phyloP scores from a whole-genome alignment of 2,113 vertebrate species.

The Nicator chloris region DNA sequence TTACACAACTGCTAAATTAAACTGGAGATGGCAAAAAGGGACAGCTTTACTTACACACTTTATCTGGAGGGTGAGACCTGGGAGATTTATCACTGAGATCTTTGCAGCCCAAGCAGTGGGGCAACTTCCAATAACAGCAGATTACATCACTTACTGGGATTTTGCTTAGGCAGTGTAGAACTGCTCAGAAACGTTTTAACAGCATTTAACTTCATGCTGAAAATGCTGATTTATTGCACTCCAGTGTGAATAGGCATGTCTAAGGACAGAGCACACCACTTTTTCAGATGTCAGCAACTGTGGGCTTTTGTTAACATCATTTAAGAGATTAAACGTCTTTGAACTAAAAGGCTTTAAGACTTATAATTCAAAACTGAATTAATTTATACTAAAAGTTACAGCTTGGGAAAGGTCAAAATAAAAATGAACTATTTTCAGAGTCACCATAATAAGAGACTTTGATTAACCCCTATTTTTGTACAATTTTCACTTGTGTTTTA shows the following conservation, averaged over 20 bases:
- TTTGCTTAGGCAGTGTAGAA: not conserved
- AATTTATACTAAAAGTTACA: not conserved
- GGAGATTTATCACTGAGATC: not conserved
- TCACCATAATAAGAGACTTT: not conserved
- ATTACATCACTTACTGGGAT: not conserved
- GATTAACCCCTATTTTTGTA: not conserved
- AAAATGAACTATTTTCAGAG: not conserved
- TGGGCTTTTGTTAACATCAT: not conserved
- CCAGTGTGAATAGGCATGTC: not conserved
- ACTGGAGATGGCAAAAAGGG: not conserved
- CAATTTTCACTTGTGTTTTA: not conserved
- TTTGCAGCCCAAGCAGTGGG: not conserved
- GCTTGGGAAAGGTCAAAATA: not conserved
- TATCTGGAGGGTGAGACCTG: not conserved
- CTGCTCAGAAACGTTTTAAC: not conserved
- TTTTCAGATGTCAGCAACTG: not conserved
- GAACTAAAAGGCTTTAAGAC: not conserved
- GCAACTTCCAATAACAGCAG: not conserved
- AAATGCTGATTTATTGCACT: slow-evolving; percentile 11
- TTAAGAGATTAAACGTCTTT: not conserved
- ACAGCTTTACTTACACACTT: not conserved
- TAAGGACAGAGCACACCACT: not conserved
- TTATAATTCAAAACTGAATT: not conserved
- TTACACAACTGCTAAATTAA: not conserved
- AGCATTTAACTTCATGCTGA: not conserved